Evolutionary conservation across 92 coral and sea anemone genomes (phyloP).

Genomic region (Parazoanthus swiftii): DNA sequence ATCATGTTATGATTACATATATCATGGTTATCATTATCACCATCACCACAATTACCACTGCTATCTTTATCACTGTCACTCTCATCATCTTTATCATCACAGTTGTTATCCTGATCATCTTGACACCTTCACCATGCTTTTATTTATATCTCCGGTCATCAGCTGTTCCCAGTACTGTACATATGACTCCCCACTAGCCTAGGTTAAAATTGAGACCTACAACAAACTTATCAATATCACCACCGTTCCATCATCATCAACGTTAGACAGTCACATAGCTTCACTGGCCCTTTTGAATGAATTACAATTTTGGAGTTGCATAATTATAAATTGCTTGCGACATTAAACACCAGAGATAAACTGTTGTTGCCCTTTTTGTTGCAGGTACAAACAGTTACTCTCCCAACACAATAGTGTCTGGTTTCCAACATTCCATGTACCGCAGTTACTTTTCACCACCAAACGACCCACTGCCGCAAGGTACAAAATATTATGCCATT

Average conservation of each 20-base stretch:
- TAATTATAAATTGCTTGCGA: no score
- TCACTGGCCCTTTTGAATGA: no score
- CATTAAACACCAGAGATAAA: background rate
- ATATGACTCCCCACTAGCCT: no score
- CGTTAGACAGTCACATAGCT: no score
- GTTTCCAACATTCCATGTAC: slow-evolving; percentile 35
- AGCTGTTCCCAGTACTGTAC: no score
- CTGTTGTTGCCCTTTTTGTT: background rate
- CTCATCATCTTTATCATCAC: background rate
- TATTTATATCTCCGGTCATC: no score
- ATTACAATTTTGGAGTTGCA: no score
- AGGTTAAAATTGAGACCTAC: no score
- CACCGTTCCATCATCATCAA: no score
- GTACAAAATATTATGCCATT: background rate
- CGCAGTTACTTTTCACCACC: slow-evolving; percentile 36
- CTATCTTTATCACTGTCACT: background rate
- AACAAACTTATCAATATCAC: no score
- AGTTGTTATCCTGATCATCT: no score
- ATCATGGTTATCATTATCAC: background rate
- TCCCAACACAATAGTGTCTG: slow-evolving; percentile 33
- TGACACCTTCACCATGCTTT: no score
- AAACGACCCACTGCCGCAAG: slow-evolving; percentile 26
- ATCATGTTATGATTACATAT: background rate
- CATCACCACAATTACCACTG: background rate
- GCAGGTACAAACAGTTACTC: slow-evolving; percentile 26